Evolutionary conservation across 2,113 vertebrate species (phyloP), one percentile per base, ranked within the genome.

Genomic region (Melanerpes formicivorus): DNA sequence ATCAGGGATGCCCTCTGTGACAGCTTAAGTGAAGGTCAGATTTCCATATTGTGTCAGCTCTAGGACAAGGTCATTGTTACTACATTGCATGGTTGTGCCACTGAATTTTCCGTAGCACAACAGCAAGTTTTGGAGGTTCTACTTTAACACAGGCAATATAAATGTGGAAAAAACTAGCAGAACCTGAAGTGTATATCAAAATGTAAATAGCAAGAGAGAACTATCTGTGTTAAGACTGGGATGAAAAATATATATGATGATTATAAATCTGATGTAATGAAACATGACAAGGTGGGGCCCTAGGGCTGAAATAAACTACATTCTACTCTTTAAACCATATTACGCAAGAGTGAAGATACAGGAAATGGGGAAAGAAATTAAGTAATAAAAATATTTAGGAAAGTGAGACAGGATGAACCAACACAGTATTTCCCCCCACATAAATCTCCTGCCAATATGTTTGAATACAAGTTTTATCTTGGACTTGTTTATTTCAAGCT

Each of bases 181-280:
- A 73, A 84, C 56, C 14, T 82, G 12, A 80, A 67, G 27, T 70
- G 17, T 63, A 17, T 82, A 67, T 91, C 88, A 92, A 85, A 95
- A 90, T 79, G 72, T 80, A 93, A 95, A 96, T 54, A 95, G 74
- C n/a, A 84, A 71, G 72, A 93, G 75, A 94, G 67, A 96, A 70
- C 29, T 54, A 54, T 92, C 90, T 90, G 42, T 84, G 72, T 73
- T 73, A 77, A 95, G 84, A 81, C 84, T 66, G 67, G 80, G 40
- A 32, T 91, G 34, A 88, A 89, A 95, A 89, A 81, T 93, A 70
- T 73, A 75, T 87, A 80, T 83, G 63, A 93, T 93, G 54, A 84
- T 95, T 93, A 91, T 89, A 89, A 95, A 92, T 44, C 19, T 93
- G 89, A 95, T 89, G 55, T 87, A 88, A 95, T 93, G 80, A 64